phyloP scores from a whole-genome alignment of 2,888 invertebrate genomes.

The Drosophila demipolita region DNA sequence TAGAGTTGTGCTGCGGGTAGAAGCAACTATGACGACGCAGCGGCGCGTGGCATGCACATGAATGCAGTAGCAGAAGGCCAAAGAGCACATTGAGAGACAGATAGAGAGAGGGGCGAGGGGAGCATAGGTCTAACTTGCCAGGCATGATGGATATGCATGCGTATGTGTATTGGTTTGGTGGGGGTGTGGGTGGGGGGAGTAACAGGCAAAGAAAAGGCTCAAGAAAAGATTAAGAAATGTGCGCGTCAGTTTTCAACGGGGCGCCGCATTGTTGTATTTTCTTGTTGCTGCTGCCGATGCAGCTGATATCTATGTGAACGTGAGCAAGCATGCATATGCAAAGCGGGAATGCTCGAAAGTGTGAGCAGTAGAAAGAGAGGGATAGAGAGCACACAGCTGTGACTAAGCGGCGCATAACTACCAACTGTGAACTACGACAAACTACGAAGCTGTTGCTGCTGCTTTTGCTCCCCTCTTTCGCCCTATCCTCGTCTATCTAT shows the following conservation, averaged over 20 bases:
- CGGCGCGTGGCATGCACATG: conserved; percentile 76
- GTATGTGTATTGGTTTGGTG: background rate
- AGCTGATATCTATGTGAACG: conserved; percentile 48
- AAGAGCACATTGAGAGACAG: conserved; percentile 17
- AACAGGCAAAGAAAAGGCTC: conserved; percentile 46
- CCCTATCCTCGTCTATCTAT: background rate
- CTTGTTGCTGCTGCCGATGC: conserved; percentile 22
- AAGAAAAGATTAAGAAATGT: conserved; percentile 79
- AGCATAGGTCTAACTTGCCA: conserved; percentile 73
- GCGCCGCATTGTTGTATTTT: conserved; percentile 41
- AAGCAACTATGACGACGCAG: conserved; percentile 59
- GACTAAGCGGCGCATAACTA: conserved; percentile 80
- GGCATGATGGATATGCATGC: conserved; percentile 72
- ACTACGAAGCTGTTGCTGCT: conserved; percentile 33
- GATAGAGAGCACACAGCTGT: conserved; percentile 67
- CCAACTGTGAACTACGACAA: conserved; percentile 62
- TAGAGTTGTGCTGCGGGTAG: conserved; percentile 66
- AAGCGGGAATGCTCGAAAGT: conserved; percentile 28
- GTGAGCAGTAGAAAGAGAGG: conserved; percentile 31
- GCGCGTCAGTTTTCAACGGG: conserved; percentile 61
- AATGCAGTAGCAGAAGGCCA: conserved; percentile 52
- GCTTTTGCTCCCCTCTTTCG: background rate
- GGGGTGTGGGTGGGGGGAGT: conserved; percentile 4
- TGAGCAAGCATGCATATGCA: conserved; percentile 69
- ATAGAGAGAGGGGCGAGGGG: conserved; percentile 9